These are phyloP conservation scores for Phalacrocorax aristotelis DNA, from an alignment of 2,113 vertebrate genomes.

Conservation along the genomic window DNA sequence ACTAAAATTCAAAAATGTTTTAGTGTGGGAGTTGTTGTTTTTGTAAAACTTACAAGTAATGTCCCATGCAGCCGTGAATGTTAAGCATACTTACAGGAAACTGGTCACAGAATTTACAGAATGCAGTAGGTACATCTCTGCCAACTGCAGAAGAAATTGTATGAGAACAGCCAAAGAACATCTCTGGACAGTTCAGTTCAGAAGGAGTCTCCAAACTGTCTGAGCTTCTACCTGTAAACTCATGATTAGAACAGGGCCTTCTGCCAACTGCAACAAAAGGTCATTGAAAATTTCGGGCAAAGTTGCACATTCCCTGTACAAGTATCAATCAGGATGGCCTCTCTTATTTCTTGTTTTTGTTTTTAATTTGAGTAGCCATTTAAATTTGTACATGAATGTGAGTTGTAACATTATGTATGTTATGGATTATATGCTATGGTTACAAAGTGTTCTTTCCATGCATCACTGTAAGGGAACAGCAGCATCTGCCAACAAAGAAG, in stretches of 20 bases:
- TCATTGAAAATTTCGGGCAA: background rate
- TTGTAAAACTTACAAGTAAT: background rate
- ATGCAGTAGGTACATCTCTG: background rate
- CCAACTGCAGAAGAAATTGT: background rate
- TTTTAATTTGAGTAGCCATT: background rate
- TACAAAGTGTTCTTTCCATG: background rate
- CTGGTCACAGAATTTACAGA: background rate
- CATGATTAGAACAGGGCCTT: background rate
- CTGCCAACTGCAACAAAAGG: background rate
- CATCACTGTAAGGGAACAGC: background rate
- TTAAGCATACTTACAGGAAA: background rate
- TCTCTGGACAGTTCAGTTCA: background rate
- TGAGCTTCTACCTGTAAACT: background rate
- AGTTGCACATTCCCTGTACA: background rate
- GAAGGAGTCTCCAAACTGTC: background rate
- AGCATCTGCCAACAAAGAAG: background rate
- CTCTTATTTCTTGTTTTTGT: background rate
- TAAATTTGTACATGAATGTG: background rate
- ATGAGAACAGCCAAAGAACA: background rate
- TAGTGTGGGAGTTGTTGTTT: background rate
- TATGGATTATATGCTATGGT: background rate
- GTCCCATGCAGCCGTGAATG: background rate
- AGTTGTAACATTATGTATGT: background rate
- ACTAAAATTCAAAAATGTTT: background rate
- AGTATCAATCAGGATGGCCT: background rate